Evolutionary conservation across 2,113 vertebrate genomes (phyloP).

Genomic region (Odobenus rosmarus): DNA sequence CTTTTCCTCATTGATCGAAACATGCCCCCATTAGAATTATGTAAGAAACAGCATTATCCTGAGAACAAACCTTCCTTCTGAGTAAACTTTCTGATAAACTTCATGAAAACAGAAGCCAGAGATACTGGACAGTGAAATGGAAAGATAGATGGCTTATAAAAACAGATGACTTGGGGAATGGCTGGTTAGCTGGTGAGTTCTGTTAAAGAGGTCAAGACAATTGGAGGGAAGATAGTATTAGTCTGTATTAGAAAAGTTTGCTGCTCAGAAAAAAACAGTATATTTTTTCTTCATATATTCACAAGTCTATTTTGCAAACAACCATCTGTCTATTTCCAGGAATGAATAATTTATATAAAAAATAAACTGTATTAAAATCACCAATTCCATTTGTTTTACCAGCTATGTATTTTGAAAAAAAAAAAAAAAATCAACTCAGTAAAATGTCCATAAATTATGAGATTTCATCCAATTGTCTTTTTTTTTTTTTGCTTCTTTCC

Average conservation of each 20-base stretch:
- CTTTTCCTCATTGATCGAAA: background rate
- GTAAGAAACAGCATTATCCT: background rate
- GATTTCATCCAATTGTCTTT: constrained; percentile 4
- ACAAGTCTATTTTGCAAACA: constrained; percentile 33
- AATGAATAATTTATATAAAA: constrained; percentile 39
- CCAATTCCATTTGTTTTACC: constrained; percentile 36
- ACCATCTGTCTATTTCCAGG: background rate
- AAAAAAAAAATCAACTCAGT: constrained; percentile 21
- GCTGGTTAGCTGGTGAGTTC: background rate
- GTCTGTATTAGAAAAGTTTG: background rate
- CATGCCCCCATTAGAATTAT: background rate
- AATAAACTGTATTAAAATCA: constrained; percentile 25
- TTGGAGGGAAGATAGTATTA: background rate
- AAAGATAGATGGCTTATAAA: background rate
- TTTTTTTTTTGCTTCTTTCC: background rate
- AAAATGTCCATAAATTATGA: constrained; percentile 7
- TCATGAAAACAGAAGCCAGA: background rate
- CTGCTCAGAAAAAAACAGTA: background rate
- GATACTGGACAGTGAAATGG: background rate
- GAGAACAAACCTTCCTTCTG: background rate
- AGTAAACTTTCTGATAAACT: background rate
- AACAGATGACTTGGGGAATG: background rate
- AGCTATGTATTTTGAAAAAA: background rate
- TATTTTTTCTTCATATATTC: background rate
- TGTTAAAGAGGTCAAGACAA: background rate